A percentile compares a stretch with the other conserved stretches of the same genome.
Evolutionary conservation across 1,140 invertebrate genomes (phyloP).

Genomic region (Pomacea maculata): DNA sequence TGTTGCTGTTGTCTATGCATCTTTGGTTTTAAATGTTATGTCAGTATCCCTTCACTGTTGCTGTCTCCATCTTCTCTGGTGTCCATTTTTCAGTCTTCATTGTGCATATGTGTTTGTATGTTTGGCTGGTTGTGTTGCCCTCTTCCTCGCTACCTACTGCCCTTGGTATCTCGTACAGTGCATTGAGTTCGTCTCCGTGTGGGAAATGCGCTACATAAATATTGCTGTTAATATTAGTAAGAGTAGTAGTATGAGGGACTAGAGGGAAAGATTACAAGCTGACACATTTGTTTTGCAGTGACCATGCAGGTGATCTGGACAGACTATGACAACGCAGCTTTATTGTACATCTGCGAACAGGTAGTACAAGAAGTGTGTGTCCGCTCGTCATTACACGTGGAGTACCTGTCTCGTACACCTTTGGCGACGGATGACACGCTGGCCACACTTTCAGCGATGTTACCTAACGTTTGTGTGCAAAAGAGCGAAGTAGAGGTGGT

Average conservation of each 20-base stretch:
- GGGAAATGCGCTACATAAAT: neutral
- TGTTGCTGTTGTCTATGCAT: neutral
- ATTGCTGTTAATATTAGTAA: neutral
- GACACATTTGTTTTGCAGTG: neutral
- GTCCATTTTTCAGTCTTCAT: neutral
- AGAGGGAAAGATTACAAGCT: neutral
- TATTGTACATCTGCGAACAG: neutral
- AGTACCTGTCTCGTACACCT: constrained; percentile 7
- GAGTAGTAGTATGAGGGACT: neutral
- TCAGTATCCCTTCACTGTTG: neutral
- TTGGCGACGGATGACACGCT: neutral
- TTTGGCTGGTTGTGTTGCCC: neutral
- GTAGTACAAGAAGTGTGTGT: neutral
- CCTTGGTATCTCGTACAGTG: neutral
- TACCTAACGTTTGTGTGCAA: constrained; percentile 4
- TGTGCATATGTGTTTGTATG: neutral
- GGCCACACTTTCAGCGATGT: neutral
- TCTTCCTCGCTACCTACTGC: neutral
- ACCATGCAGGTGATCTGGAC: neutral
- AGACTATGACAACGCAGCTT: neutral
- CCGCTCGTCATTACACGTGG: neutral
- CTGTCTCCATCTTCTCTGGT: neutral
- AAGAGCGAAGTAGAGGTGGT: neutral
- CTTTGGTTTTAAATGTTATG: neutral
- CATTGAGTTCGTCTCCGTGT: neutral